Conservation (phyloP, 1,140 invertebrate genomes). For the Caligus rogercresseyi region DNA sequence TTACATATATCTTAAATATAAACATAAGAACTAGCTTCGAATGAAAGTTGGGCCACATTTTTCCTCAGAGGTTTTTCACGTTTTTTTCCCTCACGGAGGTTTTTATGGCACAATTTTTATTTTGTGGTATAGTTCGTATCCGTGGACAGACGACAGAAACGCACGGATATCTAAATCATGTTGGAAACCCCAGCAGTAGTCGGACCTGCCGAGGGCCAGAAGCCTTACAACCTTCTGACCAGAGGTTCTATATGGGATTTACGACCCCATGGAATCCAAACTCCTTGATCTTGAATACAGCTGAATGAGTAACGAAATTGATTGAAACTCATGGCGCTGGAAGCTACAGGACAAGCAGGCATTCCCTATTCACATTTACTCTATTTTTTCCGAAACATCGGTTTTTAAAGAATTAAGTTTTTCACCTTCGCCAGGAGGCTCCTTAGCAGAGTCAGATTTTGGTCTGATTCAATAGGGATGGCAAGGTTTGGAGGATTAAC, state of each 20-base stretch:
- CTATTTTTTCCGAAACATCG: neutral
- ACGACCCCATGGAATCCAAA: neutral
- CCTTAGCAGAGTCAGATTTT: neutral
- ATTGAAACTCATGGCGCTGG: neutral
- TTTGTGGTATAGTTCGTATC: too few relatives aligned
- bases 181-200: neutral
- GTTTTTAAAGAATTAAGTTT: neutral
- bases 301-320: neutral
- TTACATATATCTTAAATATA: neutral
- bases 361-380: neutral
- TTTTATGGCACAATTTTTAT: too few relatives aligned
- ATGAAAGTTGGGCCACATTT: neutral
- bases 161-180: too few relatives aligned
- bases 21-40: neutral
- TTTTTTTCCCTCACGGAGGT: too few relatives aligned
- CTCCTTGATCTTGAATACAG: neutral
- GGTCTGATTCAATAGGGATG: neutral
- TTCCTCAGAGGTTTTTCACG: too few relatives aligned
- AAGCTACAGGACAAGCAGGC: neutral
- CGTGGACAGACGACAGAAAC: too few relatives aligned
- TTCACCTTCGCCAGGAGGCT: neutral
- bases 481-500: neutral
- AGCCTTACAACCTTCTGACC: neutral
- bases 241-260: neutral
- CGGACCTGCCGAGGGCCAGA: neutral